A percentile compares a stretch with the other conserved stretches of the same genome.
Conservation (phyloP, 2,113 vertebrate species). For the Polypterus senegalus region DNA sequence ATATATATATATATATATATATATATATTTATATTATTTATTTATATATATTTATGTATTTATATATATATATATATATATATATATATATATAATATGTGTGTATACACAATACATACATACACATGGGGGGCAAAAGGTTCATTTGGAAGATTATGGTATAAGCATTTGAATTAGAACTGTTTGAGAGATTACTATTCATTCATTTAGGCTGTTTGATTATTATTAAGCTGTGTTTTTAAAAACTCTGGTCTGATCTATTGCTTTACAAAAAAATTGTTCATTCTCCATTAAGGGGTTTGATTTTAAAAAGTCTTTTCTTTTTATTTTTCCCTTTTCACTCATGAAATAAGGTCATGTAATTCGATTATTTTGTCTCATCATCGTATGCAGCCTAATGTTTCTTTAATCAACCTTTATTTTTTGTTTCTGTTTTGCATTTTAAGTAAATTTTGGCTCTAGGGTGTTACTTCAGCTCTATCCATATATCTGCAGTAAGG, state of each 20-base stretch:
- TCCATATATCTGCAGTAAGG: conserved; percentile 76
- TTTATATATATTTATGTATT: too few relatives aligned
- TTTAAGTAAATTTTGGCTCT: conserved; percentile 76
- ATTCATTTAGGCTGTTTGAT: too few relatives aligned
- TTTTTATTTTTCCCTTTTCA: too few relatives aligned
- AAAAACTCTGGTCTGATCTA: conserved; percentile 13
- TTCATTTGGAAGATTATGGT: too few relatives aligned
- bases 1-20: too few relatives aligned
- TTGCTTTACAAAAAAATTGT: conserved; percentile 33
- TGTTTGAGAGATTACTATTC: neutral
- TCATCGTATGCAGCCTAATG: conserved; percentile 20
- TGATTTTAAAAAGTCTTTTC: conserved; percentile 37
- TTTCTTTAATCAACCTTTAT: conserved; percentile 24
- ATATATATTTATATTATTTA: too few relatives aligned
- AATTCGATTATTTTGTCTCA: conserved; percentile 37
- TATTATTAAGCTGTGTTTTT: conserved; percentile 7
- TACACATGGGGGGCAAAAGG: too few relatives aligned
- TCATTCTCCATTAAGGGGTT: conserved; percentile 47
- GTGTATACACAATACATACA: too few relatives aligned
- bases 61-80: too few relatives aligned
- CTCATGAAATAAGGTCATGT: conserved; percentile 21
- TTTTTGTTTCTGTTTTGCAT: conserved; percentile 35
- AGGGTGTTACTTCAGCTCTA: conserved; percentile 75
- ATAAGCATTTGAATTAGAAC: too few relatives aligned
- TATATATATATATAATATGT: too few relatives aligned